Evolutionary conservation across 2,888 invertebrate genomes (phyloP).

Genomic region (Hypomecis atomaria): DNA sequence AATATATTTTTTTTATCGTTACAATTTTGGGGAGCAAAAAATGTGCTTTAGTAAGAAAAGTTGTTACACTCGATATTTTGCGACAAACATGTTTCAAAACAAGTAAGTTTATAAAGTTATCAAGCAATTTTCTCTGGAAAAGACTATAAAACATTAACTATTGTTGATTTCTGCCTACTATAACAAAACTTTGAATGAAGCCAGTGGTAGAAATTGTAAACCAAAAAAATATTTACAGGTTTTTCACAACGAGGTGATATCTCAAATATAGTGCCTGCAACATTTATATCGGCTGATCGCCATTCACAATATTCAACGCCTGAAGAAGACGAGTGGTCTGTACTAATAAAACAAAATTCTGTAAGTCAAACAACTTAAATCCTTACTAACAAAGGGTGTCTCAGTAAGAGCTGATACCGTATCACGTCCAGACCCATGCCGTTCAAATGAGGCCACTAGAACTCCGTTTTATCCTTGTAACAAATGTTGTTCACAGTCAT

Average conservation of each 20-base stretch:
- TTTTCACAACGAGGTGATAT: constrained; percentile 14
- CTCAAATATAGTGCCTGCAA: constrained; percentile 23
- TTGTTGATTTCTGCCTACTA: too few species aligned
- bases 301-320: constrained; percentile 4
- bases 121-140: too few species aligned
- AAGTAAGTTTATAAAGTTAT: too few species aligned
- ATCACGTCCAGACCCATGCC: neutral
- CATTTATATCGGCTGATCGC: constrained; percentile 1
- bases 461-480: neutral
- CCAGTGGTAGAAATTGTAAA: too few species aligned
- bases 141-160: too few species aligned
- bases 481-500: neutral
- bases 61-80: too few species aligned
- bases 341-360: constrained; percentile 6
- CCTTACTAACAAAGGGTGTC: too few species aligned
- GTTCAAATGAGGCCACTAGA: neutral
- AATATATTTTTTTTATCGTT: too few species aligned
- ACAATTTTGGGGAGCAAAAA: too few species aligned
- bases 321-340: constrained; percentile 5
- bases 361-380: constrained; percentile 8
- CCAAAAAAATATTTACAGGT: constrained; percentile 7
- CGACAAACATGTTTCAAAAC: too few species aligned
- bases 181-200: too few species aligned
- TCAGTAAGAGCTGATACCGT: neutral
- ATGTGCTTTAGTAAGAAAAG: too few species aligned